A percentile compares a stretch with the other conserved stretches of the same genome.
These are phyloP conservation scores for Gonatopus flavifemur DNA, from an alignment of 1,140 invertebrate species.

Conservation along the genomic window DNA sequence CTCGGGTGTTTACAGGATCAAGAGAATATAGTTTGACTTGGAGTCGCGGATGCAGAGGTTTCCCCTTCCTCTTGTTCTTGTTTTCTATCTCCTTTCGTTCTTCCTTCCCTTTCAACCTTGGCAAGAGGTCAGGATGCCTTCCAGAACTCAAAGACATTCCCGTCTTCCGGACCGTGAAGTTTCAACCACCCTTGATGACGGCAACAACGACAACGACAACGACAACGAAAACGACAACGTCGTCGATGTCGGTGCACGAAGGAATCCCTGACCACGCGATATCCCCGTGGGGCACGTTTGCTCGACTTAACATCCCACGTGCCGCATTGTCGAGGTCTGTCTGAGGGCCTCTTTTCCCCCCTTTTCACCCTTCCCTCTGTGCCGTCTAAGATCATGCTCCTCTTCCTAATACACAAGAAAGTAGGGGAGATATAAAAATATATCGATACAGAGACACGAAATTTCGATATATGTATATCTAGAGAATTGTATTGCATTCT, in stretches of 20 bases:
- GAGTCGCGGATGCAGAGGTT: too few relatives aligned
- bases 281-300: conserved; percentile 43
- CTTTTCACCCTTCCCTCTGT: not conserved
- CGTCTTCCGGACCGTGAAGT: conserved; percentile 50
- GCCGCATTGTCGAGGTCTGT: conserved; percentile 38
- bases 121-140: conserved; percentile 40
- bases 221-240: conserved; percentile 24
- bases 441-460: too few relatives aligned
- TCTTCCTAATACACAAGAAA: too few relatives aligned
- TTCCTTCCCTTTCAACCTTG: too few relatives aligned
- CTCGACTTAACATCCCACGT: conserved; percentile 47
- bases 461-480: too few relatives aligned
- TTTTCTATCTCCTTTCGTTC: too few relatives aligned
- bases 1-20: conserved; percentile 12
- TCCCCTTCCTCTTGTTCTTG: too few relatives aligned
- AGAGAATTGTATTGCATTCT: too few relatives aligned
- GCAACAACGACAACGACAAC: conserved; percentile 21
- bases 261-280: conserved; percentile 56
- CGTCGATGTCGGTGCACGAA: conserved; percentile 24
- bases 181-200: conserved; percentile 41
- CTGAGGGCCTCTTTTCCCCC: not conserved
- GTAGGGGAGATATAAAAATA: too few relatives aligned
- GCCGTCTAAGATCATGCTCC: too few relatives aligned
- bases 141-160: conserved; percentile 57
- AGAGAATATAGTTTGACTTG: conserved; percentile 12